Percentiles rank a stretch among this genome's conserved stretches.
Evolutionary conservation across 2,113 vertebrate genomes (phyloP).

Genomic region (Halcyon malimbica): DNA sequence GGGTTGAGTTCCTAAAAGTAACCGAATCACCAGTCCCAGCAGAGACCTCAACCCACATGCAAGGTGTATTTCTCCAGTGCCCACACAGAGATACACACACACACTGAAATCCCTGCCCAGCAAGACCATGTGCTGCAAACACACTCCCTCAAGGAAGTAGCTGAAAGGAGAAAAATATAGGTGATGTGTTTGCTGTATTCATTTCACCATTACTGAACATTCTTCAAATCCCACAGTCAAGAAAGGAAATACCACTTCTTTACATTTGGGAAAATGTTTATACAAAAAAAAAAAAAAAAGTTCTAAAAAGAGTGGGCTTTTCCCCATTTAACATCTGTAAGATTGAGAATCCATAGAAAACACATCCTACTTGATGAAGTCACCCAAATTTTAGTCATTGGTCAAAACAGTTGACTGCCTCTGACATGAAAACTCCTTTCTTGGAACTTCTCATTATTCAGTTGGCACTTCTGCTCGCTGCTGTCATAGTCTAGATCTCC

Average conservation of each 20-base stretch:
- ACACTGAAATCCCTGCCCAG: not conserved
- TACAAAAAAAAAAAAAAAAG: not conserved
- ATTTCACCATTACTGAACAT: not conserved
- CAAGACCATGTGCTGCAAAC: not conserved
- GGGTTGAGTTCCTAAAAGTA: not conserved
- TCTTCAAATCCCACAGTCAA: not conserved
- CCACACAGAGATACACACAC: not conserved
- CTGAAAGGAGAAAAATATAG: not conserved
- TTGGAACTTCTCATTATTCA: not conserved
- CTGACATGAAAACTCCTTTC: not conserved
- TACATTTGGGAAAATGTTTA: not conserved
- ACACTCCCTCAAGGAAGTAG: not conserved
- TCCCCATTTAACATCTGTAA: not conserved
- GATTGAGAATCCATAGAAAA: not conserved
- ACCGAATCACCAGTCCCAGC: not conserved
- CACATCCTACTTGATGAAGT: not conserved
- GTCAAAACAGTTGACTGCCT: not conserved
- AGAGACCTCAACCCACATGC: not conserved
- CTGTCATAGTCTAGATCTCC: not conserved
- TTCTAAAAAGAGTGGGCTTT: not conserved
- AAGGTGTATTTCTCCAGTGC: not conserved
- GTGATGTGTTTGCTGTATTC: not conserved
- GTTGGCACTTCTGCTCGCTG: not conserved
- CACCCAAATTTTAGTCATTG: not conserved
- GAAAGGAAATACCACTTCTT: not conserved